These are phyloP conservation scores for Pelmatolapia mariae DNA, from an alignment of 2,113 vertebrate species.

Conservation along the genomic window DNA sequence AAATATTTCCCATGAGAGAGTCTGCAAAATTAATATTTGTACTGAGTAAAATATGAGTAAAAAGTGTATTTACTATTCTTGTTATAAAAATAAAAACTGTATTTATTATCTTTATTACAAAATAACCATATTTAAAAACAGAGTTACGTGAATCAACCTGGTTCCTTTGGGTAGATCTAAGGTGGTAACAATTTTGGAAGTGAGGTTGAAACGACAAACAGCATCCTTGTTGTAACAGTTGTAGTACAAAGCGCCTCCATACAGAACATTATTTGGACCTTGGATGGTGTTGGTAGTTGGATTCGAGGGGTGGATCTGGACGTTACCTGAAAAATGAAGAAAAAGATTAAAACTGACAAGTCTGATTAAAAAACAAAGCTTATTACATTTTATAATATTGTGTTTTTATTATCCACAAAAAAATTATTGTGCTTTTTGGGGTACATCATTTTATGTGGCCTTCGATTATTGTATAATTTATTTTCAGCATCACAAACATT, in stretches of 20 bases:
- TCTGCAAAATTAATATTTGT: background rate
- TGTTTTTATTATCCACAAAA: background rate
- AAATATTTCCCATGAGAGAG: background rate
- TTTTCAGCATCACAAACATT: background rate
- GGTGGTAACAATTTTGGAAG: slow-evolving; percentile 18
- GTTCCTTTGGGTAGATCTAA: slow-evolving; percentile 54
- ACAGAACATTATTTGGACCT: slow-evolving; percentile 66
- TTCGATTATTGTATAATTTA: background rate
- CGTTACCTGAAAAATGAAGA: slow-evolving; percentile 12
- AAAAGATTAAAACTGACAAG: accelerated
- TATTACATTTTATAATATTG: background rate
- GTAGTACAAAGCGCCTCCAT: slow-evolving; percentile 62
- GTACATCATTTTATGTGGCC: background rate
- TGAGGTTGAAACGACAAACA: slow-evolving; percentile 69
- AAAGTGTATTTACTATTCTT: background rate
- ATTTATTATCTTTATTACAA: background rate
- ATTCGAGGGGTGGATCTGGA: slow-evolving; percentile 41
- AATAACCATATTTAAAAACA: background rate
- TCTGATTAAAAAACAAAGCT: accelerated
- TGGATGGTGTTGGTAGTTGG: slow-evolving; percentile 73
- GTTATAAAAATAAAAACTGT: background rate
- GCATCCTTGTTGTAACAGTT: slow-evolving; percentile 62
- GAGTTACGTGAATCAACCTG: slow-evolving; percentile 5
- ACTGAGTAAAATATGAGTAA: background rate
- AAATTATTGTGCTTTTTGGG: background rate